A percentile compares a stretch with the other conserved stretches of the same genome.
Evolutionary conservation across 2,888 invertebrate species (phyloP).

Genomic region (Melanostoma scalare): DNA sequence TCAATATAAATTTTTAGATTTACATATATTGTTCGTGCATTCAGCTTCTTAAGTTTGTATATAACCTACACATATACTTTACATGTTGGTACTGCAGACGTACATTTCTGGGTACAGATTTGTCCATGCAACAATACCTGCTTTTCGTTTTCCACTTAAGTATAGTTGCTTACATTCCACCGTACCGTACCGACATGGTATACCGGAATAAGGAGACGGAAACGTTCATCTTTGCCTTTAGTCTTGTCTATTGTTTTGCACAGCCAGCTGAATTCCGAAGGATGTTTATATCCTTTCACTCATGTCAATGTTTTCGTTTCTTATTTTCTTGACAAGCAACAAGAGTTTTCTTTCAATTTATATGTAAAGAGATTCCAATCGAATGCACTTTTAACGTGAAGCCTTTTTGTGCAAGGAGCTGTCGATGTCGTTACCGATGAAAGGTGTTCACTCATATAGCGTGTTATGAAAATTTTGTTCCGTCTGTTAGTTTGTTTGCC

Average conservation of each 20-base stretch:
- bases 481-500: slow-evolving; percentile 11
- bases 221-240: slow-evolving; percentile 8
- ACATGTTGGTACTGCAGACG: too few relatives aligned
- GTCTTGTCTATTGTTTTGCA: neutral
- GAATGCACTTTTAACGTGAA: slow-evolving; percentile 47
- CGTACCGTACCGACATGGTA: too few relatives aligned
- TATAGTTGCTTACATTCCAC: too few relatives aligned
- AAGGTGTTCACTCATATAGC: neutral
- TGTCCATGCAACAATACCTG: too few relatives aligned
- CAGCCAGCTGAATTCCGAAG: neutral
- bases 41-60: too few relatives aligned
- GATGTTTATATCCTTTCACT: slow-evolving; percentile 21
- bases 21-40: too few relatives aligned
- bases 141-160: too few relatives aligned
- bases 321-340: slow-evolving; percentile 41
- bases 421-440: slow-evolving; percentile 11
- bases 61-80: too few relatives aligned
- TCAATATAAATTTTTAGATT: too few relatives aligned
- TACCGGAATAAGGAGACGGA: slow-evolving; percentile 1
- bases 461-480: slow-evolving; percentile 1
- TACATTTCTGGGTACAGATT: too few relatives aligned
- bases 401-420: slow-evolving; percentile 17
- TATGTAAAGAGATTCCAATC: slow-evolving; percentile 46
- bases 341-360: slow-evolving; percentile 40
- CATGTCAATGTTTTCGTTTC: slow-evolving; percentile 39